These are phyloP conservation scores for Leptopilina drosophilae DNA, from an alignment of 2,888 invertebrate genomes.

Conservation along the genomic window DNA sequence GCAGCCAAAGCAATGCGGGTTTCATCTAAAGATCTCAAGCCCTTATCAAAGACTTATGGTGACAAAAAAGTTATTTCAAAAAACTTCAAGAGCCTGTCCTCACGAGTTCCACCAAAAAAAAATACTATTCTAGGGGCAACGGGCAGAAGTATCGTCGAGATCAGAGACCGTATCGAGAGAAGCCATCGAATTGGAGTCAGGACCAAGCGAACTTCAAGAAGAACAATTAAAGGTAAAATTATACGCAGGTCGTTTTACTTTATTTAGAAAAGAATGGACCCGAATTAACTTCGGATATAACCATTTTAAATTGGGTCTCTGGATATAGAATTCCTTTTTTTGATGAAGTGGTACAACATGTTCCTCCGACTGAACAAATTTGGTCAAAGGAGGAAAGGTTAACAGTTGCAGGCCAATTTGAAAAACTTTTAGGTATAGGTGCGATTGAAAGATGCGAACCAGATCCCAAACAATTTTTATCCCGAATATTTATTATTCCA, in stretches of 20 bases:
- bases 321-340: constrained; percentile 4
- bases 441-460: neutral
- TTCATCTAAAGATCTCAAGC: no score
- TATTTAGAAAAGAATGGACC: neutral
- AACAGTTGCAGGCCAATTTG: neutral
- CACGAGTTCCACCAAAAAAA: neutral
- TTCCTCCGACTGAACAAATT: neutral
- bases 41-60: no score
- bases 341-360: neutral
- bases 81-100: no score
- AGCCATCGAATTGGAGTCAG: neutral
- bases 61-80: no score
- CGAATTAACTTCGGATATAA: neutral
- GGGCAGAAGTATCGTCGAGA: constrained; percentile 15
- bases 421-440: neutral
- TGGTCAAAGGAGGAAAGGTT: neutral
- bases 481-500: neutral
- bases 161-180: neutral
- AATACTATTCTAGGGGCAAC: constrained; percentile 21
- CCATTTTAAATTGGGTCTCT: neutral
- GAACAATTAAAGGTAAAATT: neutral
- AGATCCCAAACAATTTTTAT: neutral
- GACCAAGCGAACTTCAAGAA: neutral
- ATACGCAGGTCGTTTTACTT: neutral
- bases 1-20: no score